phyloP scores from a whole-genome alignment of 1,140 invertebrate genomes.

The Drosophila parvula region DNA sequence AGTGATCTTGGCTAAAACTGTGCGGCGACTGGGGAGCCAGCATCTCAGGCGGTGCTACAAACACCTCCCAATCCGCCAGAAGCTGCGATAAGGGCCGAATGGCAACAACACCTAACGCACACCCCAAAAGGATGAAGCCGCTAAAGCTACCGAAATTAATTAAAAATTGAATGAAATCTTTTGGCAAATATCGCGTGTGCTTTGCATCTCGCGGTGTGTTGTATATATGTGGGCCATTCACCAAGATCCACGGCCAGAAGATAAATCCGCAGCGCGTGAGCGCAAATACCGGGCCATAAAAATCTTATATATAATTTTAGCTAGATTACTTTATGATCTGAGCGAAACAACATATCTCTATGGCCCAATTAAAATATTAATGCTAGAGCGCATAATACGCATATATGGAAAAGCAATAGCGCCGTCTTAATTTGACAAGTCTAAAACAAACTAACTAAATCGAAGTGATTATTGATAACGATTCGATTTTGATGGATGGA shows the following conservation, averaged over 20 bases:
- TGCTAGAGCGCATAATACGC: conserved; percentile 5
- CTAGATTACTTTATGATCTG: conserved; percentile 19
- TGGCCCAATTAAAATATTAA: conserved; percentile 17
- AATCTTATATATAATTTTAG: conserved; percentile 31
- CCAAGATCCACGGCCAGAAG: conserved; percentile 28
- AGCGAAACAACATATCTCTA: conserved; percentile 14
- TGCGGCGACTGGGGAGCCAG: conserved; percentile 59
- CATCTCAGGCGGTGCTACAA: conserved; percentile 30
- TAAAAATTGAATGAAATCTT: conserved; percentile 66
- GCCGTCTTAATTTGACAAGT: not conserved
- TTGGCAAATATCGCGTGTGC: conserved; percentile 63
- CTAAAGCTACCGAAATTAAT: conserved; percentile 57
- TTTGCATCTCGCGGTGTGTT: conserved; percentile 29
- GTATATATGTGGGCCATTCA: conserved; percentile 16
- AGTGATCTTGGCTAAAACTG: conserved; percentile 71
- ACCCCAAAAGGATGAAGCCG: conserved; percentile 21
- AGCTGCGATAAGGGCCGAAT: conserved; percentile 69
- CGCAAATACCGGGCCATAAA: conserved; percentile 40
- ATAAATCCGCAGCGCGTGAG: conserved; percentile 31
- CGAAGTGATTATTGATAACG: conserved; percentile 44
- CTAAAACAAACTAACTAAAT: conserved; percentile 41
- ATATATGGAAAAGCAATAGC: not conserved
- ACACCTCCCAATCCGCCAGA: conserved; percentile 39
- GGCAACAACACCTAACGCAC: conserved; percentile 27
- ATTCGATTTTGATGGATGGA: conserved; percentile 57